phyloP scores from a whole-genome alignment of 2,888 invertebrate genomes.

The Serripes groenlandicus region DNA sequence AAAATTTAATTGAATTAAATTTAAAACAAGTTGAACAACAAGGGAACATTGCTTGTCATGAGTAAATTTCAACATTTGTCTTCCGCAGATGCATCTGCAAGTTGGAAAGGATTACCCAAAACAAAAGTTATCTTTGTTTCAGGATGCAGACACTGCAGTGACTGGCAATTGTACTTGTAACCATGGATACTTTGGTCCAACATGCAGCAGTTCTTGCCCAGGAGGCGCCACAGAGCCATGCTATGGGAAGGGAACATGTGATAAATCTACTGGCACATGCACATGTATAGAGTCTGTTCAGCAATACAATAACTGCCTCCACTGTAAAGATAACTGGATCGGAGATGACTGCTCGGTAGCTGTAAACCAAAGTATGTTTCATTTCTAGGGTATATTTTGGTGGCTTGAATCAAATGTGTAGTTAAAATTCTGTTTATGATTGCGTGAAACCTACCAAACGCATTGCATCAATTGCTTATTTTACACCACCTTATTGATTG shows the following conservation, averaged over 20 bases:
- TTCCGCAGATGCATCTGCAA: too few species aligned
- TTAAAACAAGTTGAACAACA: too few species aligned
- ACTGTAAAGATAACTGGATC: slow-evolving; percentile 69
- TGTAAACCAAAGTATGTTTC: slow-evolving; percentile 1
- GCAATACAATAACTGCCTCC: slow-evolving; percentile 56
- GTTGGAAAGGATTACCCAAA: too few species aligned
- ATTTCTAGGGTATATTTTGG: too few species aligned
- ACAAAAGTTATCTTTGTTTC: background rate
- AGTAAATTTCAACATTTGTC: too few species aligned
- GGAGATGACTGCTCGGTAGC: slow-evolving; percentile 69
- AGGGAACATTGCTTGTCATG: too few species aligned
- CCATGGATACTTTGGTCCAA: slow-evolving; percentile 71
- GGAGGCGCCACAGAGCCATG: slow-evolving; percentile 73
- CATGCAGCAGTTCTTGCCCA: slow-evolving; percentile 68
- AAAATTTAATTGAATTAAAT: too few species aligned
- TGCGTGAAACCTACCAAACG: too few species aligned
- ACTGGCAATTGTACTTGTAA: slow-evolving; percentile 67
- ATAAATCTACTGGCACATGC: slow-evolving; percentile 68
- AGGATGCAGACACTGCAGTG: slow-evolving; percentile 1
- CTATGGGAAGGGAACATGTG: slow-evolving; percentile 71
- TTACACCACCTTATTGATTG: too few species aligned
- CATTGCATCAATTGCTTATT: too few species aligned
- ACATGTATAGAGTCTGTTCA: slow-evolving; percentile 65
- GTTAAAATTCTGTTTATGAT: too few species aligned
- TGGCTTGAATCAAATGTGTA: too few species aligned